A percentile compares a stretch with the other conserved stretches of the same genome.
Conservation (phyloP, 2,797 vertebrate species). For the Enteromius radiatus region DNA sequence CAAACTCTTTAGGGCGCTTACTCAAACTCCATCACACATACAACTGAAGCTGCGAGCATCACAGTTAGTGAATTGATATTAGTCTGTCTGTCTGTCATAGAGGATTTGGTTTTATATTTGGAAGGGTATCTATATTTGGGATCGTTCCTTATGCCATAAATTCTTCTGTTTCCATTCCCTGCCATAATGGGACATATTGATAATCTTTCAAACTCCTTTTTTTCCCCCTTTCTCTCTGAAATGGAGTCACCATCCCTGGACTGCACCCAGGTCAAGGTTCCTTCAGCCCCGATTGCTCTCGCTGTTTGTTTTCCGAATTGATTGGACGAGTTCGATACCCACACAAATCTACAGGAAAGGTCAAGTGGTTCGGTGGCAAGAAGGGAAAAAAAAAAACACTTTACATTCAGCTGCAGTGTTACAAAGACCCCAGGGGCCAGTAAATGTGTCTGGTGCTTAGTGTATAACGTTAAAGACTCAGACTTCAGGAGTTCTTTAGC, state of each 20-base stretch:
- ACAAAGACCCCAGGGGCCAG: slow-evolving; percentile 32
- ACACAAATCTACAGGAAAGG: slow-evolving; percentile 54
- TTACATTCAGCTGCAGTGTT: slow-evolving; percentile 25
- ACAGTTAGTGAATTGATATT: neutral
- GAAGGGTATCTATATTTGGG: neutral
- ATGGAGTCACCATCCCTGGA: slow-evolving; percentile 70
- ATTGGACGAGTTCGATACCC: slow-evolving; percentile 56
- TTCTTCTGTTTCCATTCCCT: neutral
- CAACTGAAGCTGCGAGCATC: slow-evolving; percentile 28
- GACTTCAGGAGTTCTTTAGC: slow-evolving; percentile 23
- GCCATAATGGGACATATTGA: slow-evolving; percentile 30
- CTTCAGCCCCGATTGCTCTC: slow-evolving; percentile 23
- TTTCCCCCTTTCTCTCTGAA: slow-evolving; percentile 61
- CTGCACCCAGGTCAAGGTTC: slow-evolving; percentile 70
- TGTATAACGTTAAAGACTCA: slow-evolving; percentile 36
- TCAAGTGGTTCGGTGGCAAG: slow-evolving; percentile 45
- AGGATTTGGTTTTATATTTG: no score
- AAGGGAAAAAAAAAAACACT: slow-evolving; percentile 1
- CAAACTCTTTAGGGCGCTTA: slow-evolving; percentile 11
- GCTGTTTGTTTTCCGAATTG: slow-evolving; percentile 63
- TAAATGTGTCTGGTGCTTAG: slow-evolving; percentile 46
- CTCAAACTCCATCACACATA: neutral
- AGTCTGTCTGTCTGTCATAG: neutral
- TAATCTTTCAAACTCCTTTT: slow-evolving; percentile 31
- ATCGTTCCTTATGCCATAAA: neutral